Percentiles rank a stretch among this genome's conserved stretches.
These are phyloP conservation scores for Stegostoma tigrinum DNA, from an alignment of 2,113 vertebrate species.

Conservation along the genomic window DNA sequence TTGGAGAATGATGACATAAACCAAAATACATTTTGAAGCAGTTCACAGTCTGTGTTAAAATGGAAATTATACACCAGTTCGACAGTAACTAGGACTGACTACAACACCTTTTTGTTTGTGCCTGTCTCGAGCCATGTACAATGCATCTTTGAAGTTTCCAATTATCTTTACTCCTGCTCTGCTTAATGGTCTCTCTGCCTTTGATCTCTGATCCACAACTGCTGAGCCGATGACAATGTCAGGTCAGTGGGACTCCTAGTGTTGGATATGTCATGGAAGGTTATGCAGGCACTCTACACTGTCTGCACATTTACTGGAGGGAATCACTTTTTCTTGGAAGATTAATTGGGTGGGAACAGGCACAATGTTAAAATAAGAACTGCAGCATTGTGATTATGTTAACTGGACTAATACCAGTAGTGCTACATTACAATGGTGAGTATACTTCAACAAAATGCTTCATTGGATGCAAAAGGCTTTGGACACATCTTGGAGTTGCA, in stretches of 20 bases:
- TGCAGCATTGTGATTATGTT: neutral
- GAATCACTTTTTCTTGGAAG: neutral
- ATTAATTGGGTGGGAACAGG: neutral
- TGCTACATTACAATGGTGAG: neutral
- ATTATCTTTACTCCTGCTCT: constrained; percentile 1
- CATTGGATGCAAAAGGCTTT: neutral
- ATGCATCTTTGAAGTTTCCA: neutral
- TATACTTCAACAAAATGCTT: neutral
- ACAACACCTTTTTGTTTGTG: neutral
- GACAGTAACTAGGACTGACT: neutral
- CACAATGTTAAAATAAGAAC: neutral
- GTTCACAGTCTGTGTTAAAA: neutral
- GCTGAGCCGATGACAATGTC: neutral
- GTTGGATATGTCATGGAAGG: neutral
- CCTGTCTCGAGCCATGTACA: neutral
- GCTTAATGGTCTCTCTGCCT: neutral
- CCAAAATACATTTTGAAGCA: neutral
- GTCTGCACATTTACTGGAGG: neutral
- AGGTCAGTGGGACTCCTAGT: neutral
- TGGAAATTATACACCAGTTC: neutral
- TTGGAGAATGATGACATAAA: neutral
- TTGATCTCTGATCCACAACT: neutral
- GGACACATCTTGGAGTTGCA: neutral
- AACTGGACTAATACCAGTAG: neutral
- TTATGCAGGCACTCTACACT: neutral